These are phyloP conservation scores for Lacanobia oleracea DNA, from an alignment of 2,888 invertebrate species.

Conservation along the genomic window DNA sequence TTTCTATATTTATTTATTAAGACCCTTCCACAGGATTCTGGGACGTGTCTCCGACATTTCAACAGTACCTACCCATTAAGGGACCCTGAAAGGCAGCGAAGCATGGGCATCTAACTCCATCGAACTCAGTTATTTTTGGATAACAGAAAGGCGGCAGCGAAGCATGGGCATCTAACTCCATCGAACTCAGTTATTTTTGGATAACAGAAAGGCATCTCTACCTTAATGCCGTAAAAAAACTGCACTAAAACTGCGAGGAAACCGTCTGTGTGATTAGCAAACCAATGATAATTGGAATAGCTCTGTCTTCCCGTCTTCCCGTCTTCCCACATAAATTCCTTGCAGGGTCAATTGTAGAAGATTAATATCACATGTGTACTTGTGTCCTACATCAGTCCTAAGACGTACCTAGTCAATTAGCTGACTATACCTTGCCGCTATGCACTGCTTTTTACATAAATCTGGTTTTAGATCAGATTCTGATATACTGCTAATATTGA, in stretches of 20 bases:
- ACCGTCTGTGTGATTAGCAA: not conserved
- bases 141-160: not conserved
- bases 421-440: constrained; percentile 3
- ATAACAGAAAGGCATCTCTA: not conserved
- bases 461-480: not conserved
- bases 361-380: not conserved
- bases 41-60: not conserved
- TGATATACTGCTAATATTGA: constrained; percentile 1
- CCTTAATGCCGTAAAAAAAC: not conserved
- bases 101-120: not conserved
- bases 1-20: not conserved
- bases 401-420: constrained; percentile 32
- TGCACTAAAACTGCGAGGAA: not conserved
- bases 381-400: not conserved
- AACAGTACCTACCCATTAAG: not conserved
- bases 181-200: not conserved
- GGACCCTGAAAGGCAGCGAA: not conserved
- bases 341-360: constrained; percentile 17
- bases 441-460: not conserved
- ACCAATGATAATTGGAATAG: constrained; percentile 14
- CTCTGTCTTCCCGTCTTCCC: not conserved
- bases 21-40: not conserved
- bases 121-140: not conserved
- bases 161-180: not conserved
- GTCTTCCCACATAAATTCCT: constrained; percentile 22